Base-by-base conservation (phyloP, 2,888 invertebrate genomes). In the Capitulum mitella region DNA sequence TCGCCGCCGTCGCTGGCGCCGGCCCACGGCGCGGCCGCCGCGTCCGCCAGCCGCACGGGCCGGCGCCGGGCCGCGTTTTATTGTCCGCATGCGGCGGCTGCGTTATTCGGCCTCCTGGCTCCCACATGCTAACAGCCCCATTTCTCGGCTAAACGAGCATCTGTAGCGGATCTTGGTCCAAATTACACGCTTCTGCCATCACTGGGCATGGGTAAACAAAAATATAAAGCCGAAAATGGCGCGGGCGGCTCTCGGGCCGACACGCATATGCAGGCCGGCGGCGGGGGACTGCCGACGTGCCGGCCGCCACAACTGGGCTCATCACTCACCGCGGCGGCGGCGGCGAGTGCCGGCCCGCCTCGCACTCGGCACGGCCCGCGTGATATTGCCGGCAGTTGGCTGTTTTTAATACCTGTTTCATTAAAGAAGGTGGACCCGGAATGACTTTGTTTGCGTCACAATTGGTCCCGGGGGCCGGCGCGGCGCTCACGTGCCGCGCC, bases 381-480 rank as follows among this genome's bases (percentile, higher is more conserved):
- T 61, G 32, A 61, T 61, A 61, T 61, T 61, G 32, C 61, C 61
- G 61, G 61, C 16, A 61, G 61, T 61, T 61, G 61, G 32, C 70
- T 37, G 70, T 37, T 70, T 70, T 70, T 70, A 70, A 70, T 70
- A 70, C 70, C 70, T 70, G 70, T 70, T 70, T 70, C 70, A 70
- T 70, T 70, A 70, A 70, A 70, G 70, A 26, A 70, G 70, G 70
- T 70, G 70, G 70, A 22, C 37, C 12, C 37, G 22, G 70, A 70
- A 70, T 70, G 32, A 22, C 22, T 70, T 70, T 70, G 70, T 70
- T 70, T 70, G 37, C 70, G 22, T 37, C 37, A 37, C 37, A 10
- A 70, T 70, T 70, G 34, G 70, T 37, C 70, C 70, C 70, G 22
- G 70, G 6, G 70, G 26, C 6, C 10, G 22, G 70, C 12, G 70